A percentile compares a stretch with the other conserved stretches of the same genome.
Evolutionary conservation across 2,797 vertebrate genomes (phyloP).

Genomic region (Varecia variegata): DNA sequence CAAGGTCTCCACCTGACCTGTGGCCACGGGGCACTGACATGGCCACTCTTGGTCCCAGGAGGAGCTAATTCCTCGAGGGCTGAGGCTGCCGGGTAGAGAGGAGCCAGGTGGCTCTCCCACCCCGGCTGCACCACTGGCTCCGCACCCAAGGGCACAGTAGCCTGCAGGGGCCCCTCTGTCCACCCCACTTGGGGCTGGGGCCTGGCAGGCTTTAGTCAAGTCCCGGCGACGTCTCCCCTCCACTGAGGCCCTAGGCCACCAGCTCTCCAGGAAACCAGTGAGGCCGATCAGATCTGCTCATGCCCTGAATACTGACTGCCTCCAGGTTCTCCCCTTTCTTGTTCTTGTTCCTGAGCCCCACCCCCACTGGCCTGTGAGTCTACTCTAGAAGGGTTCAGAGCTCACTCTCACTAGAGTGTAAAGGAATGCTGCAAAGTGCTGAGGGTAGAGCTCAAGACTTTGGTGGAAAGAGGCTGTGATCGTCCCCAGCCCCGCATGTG

Average conservation of each 20-base stretch:
- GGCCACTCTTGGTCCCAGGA: background rate
- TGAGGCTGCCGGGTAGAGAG: background rate
- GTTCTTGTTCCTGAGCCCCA: background rate
- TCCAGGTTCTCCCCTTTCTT: background rate
- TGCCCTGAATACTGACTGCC: background rate
- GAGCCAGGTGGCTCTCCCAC: accelerated
- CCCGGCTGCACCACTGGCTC: accelerated
- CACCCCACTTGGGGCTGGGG: background rate
- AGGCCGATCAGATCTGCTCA: background rate
- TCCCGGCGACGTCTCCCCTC: accelerated
- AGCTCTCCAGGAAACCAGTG: background rate
- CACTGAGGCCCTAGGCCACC: background rate
- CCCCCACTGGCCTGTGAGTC: background rate
- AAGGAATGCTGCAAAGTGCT: background rate
- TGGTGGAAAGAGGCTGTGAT: accelerated
- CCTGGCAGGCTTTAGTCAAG: background rate
- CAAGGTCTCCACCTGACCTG: background rate
- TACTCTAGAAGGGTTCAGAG: background rate
- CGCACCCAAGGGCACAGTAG: background rate
- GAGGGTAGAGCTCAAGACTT: background rate
- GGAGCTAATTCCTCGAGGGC: background rate
- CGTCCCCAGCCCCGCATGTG: accelerated
- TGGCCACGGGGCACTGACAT: accelerated
- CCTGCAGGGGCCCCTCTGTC: no score
- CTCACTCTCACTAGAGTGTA: background rate